Base-by-base conservation (phyloP, 2,888 invertebrate genomes). In the Melipona bicolor region DNA sequence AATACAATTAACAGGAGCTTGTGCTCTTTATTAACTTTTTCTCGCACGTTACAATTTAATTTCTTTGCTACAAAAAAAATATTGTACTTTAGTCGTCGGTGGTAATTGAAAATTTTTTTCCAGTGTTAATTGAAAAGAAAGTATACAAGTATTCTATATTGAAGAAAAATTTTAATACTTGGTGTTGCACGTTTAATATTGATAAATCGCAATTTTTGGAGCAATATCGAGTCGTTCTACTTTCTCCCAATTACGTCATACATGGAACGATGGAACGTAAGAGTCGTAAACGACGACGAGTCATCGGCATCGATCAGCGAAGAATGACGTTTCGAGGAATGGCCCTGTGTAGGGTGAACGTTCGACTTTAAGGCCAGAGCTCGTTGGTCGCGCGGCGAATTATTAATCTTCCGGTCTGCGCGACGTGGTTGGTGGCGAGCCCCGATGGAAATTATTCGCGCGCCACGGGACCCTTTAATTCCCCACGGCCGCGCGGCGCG, bases 391-490 rank as follows among this genome's bases (percentile, higher is more conserved):
- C 71, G 70, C 84, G 84, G 86, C 90, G 90, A 92, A 93, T 93
- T 93, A 92, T 91, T 91, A 91, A 91, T 89, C 90, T 91, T 90
- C 90, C 89, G 89, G 89, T 84, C 76, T 81, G 68, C 79, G 49
- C 77, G 50, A 27, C 65, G 79, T n/a, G 50, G 50, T 64, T 13
- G 62, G 70, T 74, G 76, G 80, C 62, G 79, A 67, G 82, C 74
- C 84, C 84, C 85, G 87, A 77, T 62, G 85, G 85, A 91, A 92
- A 92, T 92, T 90, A 92, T 93, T 93, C 87, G 91, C 91, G 74
- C 87, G 79, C 81, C 80, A 79, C 85, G 91, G 90, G 90, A 90
- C 88, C 86, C 89, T 91, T 91, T 92, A 92, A 93, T 92, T 90
- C 65, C 65, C 56, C 36, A 61, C 52, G 27, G 59, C 79, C 72